Percentiles rank a stretch among this genome's conserved stretches.
These are phyloP conservation scores for Tachuris rubrigastra DNA, from an alignment of 2,113 vertebrate species.

Conservation along the genomic window DNA sequence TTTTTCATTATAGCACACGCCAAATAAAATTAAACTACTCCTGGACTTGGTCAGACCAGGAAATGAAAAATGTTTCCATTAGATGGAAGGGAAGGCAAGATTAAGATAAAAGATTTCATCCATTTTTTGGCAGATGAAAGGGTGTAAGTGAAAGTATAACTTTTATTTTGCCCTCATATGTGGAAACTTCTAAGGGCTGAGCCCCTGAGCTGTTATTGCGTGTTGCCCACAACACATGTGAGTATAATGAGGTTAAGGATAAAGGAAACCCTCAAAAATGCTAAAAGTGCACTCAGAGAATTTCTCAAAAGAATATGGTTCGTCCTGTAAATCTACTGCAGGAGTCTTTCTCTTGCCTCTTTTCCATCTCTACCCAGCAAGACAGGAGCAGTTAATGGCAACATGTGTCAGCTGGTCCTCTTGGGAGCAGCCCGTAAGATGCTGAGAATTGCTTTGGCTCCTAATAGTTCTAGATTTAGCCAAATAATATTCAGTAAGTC, in stretches of 20 bases:
- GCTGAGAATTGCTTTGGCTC: neutral
- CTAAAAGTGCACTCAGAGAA: neutral
- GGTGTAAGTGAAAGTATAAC: neutral
- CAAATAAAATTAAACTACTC: neutral
- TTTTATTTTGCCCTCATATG: neutral
- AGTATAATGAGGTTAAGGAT: neutral
- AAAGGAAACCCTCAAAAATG: neutral
- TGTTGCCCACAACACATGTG: neutral
- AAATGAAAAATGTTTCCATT: neutral
- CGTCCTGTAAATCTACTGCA: neutral
- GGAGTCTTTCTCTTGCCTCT: neutral
- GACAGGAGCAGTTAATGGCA: neutral
- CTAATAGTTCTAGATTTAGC: neutral
- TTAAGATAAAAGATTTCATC: neutral
- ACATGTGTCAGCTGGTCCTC: neutral
- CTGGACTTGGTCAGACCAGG: neutral
- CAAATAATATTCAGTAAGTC: neutral
- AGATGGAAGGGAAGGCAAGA: neutral
- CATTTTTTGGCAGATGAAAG: neutral
- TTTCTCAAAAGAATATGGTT: neutral
- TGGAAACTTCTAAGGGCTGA: neutral
- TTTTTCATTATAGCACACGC: neutral
- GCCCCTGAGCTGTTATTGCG: neutral
- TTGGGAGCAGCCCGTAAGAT: neutral
- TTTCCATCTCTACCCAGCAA: neutral